phyloP scores from a whole-genome alignment of 53 echinoderm and acorn worm species.

The Echinarachnius parma region DNA sequence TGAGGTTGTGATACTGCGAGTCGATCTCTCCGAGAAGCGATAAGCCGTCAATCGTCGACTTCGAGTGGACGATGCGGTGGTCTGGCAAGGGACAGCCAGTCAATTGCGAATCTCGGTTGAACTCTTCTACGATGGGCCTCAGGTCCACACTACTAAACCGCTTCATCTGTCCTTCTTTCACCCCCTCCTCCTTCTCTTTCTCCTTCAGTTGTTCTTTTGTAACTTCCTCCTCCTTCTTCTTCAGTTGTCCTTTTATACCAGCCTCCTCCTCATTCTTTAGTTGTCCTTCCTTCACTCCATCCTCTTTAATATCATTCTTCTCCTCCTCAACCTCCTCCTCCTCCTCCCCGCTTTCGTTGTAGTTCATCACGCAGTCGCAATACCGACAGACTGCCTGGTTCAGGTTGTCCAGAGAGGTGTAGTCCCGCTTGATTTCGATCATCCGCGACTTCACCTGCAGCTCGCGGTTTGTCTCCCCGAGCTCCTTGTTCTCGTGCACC shows the following conservation, averaged over 20 bases:
- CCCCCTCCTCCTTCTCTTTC: no score
- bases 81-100: slow-evolving; percentile 11
- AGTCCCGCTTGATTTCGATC: slow-evolving; percentile 67
- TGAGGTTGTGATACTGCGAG: slow-evolving; percentile 80
- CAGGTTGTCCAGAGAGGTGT: slow-evolving; percentile 55
- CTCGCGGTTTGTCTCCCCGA: slow-evolving; percentile 67
- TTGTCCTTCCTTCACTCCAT: no score
- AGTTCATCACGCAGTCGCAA: slow-evolving; percentile 83
- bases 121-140: slow-evolving; percentile 48
- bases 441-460: slow-evolving; percentile 66
- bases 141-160: slow-evolving; percentile 31
- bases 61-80: slow-evolving; percentile 51
- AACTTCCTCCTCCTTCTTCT: no score
- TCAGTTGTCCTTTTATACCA: no score
- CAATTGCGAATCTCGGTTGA: neutral
- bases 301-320: slow-evolving; percentile 20
- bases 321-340: neutral
- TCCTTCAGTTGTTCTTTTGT: no score
- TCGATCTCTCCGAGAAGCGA: slow-evolving; percentile 89
- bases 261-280: no score
- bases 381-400: slow-evolving; percentile 82
- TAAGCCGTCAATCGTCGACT: slow-evolving; percentile 57
- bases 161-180: slow-evolving; percentile 17
- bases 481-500: slow-evolving; percentile 65
- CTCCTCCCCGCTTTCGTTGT: slow-evolving; percentile 25